Percentiles rank a stretch among this genome's conserved stretches.
These are phyloP conservation scores for Halictus ligatus DNA, from an alignment of 2,888 invertebrate species.

Conservation along the genomic window DNA sequence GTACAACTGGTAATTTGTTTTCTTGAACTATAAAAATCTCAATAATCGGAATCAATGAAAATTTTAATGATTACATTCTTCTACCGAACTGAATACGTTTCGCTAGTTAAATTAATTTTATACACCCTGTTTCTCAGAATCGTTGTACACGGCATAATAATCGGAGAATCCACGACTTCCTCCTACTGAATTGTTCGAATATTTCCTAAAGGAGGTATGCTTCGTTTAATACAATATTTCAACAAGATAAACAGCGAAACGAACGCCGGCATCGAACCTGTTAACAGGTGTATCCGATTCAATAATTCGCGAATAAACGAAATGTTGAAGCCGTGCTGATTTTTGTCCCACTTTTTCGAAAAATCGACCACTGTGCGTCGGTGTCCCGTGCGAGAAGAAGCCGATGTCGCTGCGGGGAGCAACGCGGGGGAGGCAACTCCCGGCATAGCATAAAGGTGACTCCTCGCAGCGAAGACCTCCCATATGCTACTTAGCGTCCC, in stretches of 20 bases:
- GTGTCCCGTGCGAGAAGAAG: conserved; percentile 64
- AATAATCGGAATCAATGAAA: not conserved
- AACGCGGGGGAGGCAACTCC: conserved; percentile 78
- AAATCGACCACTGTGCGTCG: conserved; percentile 16
- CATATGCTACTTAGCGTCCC: conserved; percentile 80
- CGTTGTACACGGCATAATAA: too few relatives aligned
- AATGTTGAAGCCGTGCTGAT: not conserved
- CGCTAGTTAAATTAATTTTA: not conserved
- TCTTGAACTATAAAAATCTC: too few relatives aligned
- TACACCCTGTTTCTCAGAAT: not conserved
- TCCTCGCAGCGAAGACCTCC: conserved; percentile 76
- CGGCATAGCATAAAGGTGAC: conserved; percentile 81
- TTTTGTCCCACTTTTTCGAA: conserved; percentile 1
- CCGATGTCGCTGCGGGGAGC: conserved; percentile 69
- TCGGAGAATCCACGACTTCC: too few relatives aligned
- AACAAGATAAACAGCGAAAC: too few relatives aligned
- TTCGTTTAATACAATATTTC: too few relatives aligned
- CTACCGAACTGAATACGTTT: not conserved
- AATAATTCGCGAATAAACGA: too few relatives aligned
- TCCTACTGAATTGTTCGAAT: too few relatives aligned
- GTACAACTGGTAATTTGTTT: not conserved
- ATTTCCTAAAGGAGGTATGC: too few relatives aligned
- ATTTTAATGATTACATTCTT: too few relatives aligned
- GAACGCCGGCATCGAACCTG: too few relatives aligned
- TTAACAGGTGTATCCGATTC: too few relatives aligned